Base-by-base conservation (phyloP, 2,888 invertebrate species). In the Lycia hirtaria region DNA sequence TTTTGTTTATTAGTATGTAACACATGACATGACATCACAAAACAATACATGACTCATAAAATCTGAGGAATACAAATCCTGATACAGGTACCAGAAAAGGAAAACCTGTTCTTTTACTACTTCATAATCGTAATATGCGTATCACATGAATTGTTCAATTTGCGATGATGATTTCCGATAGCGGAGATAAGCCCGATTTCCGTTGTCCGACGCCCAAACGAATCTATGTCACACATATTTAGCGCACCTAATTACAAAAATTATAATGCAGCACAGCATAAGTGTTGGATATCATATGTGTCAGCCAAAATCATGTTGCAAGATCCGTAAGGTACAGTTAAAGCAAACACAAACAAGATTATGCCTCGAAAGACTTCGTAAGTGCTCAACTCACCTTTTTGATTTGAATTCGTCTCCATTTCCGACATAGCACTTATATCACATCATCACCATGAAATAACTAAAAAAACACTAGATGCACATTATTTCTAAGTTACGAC, bases 371-470 rank as follows among this genome's bases (percentile, higher is more conserved):
- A 64, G 61, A 68, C 73, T 62, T 47, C 14, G 68, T 14, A 17
- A 6, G 2, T 2, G n/a, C 70, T 78, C 41, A 15, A 84, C 90
- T 88, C 71, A 90, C 92, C 89, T 80, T 85, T 89, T 75, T 83
- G 86, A 83, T 85, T 90, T 78, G 82, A 79, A 83, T 86, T 88
- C 73, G 87, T 81, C 84, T 89, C 89, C 91, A 92, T 91, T 84
- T 83, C 86, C 74, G 72, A 70, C 67, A 70, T 62, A 69, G 71
- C 69, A 67, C 74, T 75, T 67, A 74, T 78, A 85, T 88, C 84
- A 89, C 91, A 88, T 87, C 78, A 88, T 90, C 84, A 88, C 88
- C 72, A n/a, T 72, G 55, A 72, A 69, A 64, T 48, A 61, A 61
- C 54, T 52, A 61, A 53, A 62, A 63, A 60, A 53, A 68, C 63